Conservation (phyloP, 1,140 invertebrate species). For the Theocolax elegans region DNA sequence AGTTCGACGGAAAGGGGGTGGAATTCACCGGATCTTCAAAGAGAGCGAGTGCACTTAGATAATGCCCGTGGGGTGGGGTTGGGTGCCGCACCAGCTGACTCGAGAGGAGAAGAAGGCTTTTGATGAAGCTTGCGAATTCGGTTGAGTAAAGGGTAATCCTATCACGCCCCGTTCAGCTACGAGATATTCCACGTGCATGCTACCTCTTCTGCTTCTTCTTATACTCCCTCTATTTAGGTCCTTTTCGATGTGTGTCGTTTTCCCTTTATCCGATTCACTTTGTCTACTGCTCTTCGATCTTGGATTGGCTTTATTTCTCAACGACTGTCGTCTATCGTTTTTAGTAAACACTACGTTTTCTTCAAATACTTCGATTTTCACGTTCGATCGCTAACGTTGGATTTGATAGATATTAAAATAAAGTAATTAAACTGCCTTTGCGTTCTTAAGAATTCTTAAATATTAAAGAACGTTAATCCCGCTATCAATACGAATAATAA, state of each 20-base stretch:
- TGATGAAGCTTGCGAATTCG: constrained; percentile 67
- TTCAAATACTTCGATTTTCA: too few relatives aligned
- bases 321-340: constrained; percentile 1
- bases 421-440: too few relatives aligned
- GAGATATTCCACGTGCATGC: constrained; percentile 56
- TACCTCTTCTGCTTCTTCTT: not conserved
- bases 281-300: too few relatives aligned
- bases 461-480: too few relatives aligned
- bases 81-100: constrained; percentile 50
- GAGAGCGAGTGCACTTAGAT: constrained; percentile 66
- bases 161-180: constrained; percentile 64
- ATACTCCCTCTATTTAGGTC: not conserved
- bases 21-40: constrained; percentile 66
- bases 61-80: constrained; percentile 59
- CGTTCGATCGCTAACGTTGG: too few relatives aligned
- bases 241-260: too few relatives aligned
- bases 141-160: constrained; percentile 70
- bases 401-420: too few relatives aligned
- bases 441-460: too few relatives aligned
- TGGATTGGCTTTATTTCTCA: too few relatives aligned
- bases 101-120: constrained; percentile 52
- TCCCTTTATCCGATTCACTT: not conserved
- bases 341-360: too few relatives aligned
- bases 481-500: too few relatives aligned
- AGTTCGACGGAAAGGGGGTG: constrained; percentile 59